Evolutionary conservation across 2,888 invertebrate species (phyloP).

Genomic region (Pristionchus entomophagus): DNA sequence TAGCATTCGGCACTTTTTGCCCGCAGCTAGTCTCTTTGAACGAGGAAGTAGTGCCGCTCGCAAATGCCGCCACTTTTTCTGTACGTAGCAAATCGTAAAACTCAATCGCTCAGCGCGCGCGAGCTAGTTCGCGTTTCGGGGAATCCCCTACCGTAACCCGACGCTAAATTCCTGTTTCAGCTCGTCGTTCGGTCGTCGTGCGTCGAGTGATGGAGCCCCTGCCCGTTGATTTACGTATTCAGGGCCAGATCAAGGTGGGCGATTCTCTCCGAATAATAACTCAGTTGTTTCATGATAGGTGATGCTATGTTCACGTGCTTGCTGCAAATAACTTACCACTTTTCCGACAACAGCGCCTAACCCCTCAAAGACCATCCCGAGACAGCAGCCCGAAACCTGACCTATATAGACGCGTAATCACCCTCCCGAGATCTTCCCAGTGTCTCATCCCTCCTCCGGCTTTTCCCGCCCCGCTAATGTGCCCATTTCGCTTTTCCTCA

Average conservation of each 20-base stretch:
- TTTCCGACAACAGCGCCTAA: too few species aligned
- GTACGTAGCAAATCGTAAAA: constrained; percentile 26
- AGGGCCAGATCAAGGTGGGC: constrained; percentile 39
- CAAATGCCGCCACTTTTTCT: too few species aligned
- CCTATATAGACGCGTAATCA: constrained; percentile 32
- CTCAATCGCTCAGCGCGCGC: background rate
- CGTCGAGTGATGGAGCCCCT: constrained; percentile 29
- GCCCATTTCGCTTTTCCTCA: constrained; percentile 8
- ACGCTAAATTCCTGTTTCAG: background rate
- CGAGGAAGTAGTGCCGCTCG: constrained; percentile 1
- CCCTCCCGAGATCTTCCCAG: background rate
- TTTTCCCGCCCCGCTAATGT: background rate
- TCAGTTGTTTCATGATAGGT: too few species aligned
- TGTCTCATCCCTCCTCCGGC: constrained; percentile 18
- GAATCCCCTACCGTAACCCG: background rate
- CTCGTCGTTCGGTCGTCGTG: background rate
- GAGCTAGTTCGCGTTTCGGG: background rate
- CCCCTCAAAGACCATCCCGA: background rate
- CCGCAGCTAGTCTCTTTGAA: background rate
- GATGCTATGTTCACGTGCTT: too few species aligned
- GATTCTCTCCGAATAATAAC: too few species aligned
- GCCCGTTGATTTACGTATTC: constrained; percentile 13
- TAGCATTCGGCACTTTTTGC: background rate
- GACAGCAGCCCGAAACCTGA: constrained; percentile 5
- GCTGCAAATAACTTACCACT: too few species aligned